Evolutionary conservation across 2,113 vertebrate genomes (phyloP).

Genomic region (Ahaetulla prasina): DNA sequence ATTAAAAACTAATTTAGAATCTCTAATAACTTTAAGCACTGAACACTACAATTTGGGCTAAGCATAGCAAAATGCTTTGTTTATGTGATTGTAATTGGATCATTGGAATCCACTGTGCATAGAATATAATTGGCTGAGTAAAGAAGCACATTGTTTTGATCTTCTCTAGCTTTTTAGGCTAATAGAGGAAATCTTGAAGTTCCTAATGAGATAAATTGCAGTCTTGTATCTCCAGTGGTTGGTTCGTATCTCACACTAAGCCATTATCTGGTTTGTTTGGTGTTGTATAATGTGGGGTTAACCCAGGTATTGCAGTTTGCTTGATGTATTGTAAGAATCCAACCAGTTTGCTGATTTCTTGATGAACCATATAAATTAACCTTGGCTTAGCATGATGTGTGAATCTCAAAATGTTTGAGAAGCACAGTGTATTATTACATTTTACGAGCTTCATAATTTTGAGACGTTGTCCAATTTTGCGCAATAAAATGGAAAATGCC

Average conservation of each 20-base stretch:
- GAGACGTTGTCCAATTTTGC: neutral
- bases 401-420: neutral
- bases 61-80: constrained; percentile 20
- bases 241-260: neutral
- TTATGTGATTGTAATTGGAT: constrained; percentile 2
- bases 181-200: neutral
- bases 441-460: neutral
- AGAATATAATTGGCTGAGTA: neutral
- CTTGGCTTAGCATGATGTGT: neutral
- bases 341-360: neutral
- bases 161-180: neutral
- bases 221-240: neutral
- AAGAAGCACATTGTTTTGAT: neutral
- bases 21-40: neutral
- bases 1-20: constrained; percentile 31
- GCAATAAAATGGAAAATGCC: neutral
- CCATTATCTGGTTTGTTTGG: neutral
- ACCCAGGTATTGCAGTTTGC: neutral
- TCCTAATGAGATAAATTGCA: neutral
- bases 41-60: constrained; percentile 5
- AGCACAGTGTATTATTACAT: neutral
- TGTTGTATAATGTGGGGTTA: neutral
- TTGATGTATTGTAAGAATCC: neutral
- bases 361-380: neutral
- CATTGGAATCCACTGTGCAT: neutral